A percentile compares a stretch with the other conserved stretches of the same genome.
phyloP scores from a whole-genome alignment of 2,888 invertebrate species.

The Agapostemon virescens region DNA sequence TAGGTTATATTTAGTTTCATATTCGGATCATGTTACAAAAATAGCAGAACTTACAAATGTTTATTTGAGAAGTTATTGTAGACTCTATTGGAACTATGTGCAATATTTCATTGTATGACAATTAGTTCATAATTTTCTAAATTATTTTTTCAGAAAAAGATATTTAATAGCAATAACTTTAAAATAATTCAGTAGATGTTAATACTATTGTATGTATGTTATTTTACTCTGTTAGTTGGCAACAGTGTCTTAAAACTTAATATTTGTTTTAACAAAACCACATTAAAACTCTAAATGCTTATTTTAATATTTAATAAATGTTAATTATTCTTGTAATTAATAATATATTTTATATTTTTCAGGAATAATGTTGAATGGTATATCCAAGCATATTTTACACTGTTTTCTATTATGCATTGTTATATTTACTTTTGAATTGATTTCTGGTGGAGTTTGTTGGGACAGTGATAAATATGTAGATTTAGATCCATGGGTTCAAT shows the following conservation, averaged over 20 bases:
- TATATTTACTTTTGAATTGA: conserved; percentile 87
- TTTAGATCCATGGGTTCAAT: conserved; percentile 91
- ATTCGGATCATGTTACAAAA: background rate
- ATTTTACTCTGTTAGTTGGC: background rate
- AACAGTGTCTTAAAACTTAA: background rate
- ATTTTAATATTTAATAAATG: background rate
- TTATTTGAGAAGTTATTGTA: background rate
- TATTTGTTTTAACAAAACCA: background rate
- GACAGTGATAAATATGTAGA: conserved; percentile 79
- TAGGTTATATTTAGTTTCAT: conserved; percentile 12
- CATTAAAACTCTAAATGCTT: background rate
- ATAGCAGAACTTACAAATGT: background rate
- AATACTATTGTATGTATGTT: background rate
- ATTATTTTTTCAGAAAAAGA: no score
- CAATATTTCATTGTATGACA: background rate
- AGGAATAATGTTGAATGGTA: conserved; percentile 83
- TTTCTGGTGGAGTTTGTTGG: conserved; percentile 75
- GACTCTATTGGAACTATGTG: background rate
- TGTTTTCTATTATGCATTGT: conserved; percentile 88
- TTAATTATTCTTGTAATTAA: background rate
- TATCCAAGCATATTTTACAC: conserved; percentile 90
- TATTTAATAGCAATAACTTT: background rate
- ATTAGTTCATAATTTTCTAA: background rate
- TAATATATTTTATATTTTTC: conserved; percentile 44
- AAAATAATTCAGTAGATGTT: background rate